Base-by-base conservation (phyloP, 2,888 invertebrate species). In the Thecocarcelia acutangulata region DNA sequence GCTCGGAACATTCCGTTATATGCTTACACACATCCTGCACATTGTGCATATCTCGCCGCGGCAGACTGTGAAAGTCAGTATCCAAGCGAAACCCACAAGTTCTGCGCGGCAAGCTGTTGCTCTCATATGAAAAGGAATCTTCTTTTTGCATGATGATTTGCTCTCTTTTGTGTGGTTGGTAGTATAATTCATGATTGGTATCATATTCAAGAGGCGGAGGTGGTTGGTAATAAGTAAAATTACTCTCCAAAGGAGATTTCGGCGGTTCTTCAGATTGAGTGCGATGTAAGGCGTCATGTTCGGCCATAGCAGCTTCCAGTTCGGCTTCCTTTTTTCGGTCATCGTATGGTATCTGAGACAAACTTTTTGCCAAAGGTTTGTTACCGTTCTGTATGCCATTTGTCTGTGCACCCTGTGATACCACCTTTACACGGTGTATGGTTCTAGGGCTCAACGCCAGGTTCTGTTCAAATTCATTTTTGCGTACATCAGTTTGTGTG, bases 401-500 rank as follows among this genome's bases (percentile, higher is more conserved):
- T 2, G 97, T 97, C 91, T 97, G 97, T 11, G 97, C 97, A 19
- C 96, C 96, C 88, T 97, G 96, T 12, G 96, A 97, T 54, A 97
- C 96, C 94, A 96, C 96, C 90, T 95, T 95, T 19, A 96, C 96
- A 93, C 95, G 86, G 90, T 96, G 96, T 54, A 96, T 94, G 44
- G 96, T 96, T 82, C 96, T 91, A 8, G 97, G 97, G 90, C 96
- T 96, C 24, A 96, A 90, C 15, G 95, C 94, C 66, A 89, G 69
- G 85, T 93, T 93, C 5, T 95, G 94, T n/a, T 95, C 93, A 63
- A 93, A 89, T n/a, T 93, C 94, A 91, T 94, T 94, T 86, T 94
- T 93, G 96, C 97, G 24, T 95, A 97, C 86, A 90, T 97, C 97
- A 5, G 97, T 97, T 91, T 97, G 97, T 4, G 97, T 97, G 15